phyloP scores from a whole-genome alignment of 2,888 invertebrate genomes.

The Diloba caeruleocephala region DNA sequence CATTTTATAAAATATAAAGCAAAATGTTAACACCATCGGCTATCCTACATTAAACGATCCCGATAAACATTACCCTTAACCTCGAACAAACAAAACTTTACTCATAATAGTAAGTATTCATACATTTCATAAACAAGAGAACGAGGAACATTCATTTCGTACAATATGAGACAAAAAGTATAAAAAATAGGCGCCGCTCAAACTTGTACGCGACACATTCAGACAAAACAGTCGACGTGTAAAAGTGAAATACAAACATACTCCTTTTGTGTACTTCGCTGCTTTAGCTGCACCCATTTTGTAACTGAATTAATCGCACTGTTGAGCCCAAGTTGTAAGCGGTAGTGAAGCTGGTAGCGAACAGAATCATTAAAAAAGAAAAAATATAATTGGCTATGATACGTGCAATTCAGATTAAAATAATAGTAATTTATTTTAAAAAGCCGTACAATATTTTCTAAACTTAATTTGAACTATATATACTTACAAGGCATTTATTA shows the following conservation, averaged over 20 bases:
- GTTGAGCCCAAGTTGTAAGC: slow-evolving; percentile 14
- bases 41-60: too few relatives aligned
- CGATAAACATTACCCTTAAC: not conserved
- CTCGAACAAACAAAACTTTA: slow-evolving; percentile 1
- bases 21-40: not conserved
- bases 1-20: slow-evolving; percentile 2
- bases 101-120: slow-evolving; percentile 1
- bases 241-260: slow-evolving; percentile 45
- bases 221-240: slow-evolving; percentile 36
- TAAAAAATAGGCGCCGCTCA: slow-evolving; percentile 29
- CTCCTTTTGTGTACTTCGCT: slow-evolving; percentile 39
- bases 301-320: slow-evolving; percentile 55
- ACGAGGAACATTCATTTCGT: slow-evolving; percentile 5
- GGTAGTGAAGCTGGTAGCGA: slow-evolving; percentile 7
- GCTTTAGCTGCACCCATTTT: slow-evolving; percentile 58
- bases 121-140: slow-evolving; percentile 16
- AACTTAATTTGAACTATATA: too few relatives aligned
- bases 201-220: slow-evolving; percentile 42
- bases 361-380: too few relatives aligned
- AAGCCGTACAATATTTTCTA: too few relatives aligned
- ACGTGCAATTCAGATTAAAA: too few relatives aligned
- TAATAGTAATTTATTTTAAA: too few relatives aligned
- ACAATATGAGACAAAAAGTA: slow-evolving; percentile 19
- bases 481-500: too few relatives aligned
- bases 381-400: too few relatives aligned